These are phyloP conservation scores for Lacerta viridis DNA, from an alignment of 2,797 vertebrate species.

Conservation along the genomic window DNA sequence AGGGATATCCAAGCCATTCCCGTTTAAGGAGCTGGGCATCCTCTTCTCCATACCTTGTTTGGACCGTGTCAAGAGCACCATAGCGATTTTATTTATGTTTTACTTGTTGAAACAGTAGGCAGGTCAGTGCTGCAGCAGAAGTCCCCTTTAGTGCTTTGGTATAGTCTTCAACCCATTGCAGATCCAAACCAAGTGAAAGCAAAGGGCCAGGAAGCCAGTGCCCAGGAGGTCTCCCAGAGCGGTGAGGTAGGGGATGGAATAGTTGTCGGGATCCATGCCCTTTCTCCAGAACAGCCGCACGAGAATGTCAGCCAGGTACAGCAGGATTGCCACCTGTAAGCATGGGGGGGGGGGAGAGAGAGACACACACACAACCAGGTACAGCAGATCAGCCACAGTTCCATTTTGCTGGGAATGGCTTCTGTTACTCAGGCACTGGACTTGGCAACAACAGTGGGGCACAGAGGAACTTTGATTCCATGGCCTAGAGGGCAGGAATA, in stretches of 20 bases:
- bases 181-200: slow-evolving; percentile 85
- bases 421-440: background rate
- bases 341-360: background rate
- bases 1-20: slow-evolving; percentile 30
- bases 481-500: background rate
- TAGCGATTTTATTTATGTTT: rapidly evolving
- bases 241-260: slow-evolving; percentile 97
- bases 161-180: slow-evolving; percentile 73
- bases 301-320: slow-evolving; percentile 91
- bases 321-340: slow-evolving; percentile 89
- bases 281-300: slow-evolving; percentile 91
- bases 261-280: slow-evolving; percentile 93
- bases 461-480: background rate
- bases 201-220: slow-evolving; percentile 90
- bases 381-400: rapidly evolving
- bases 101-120: background rate
- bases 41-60: background rate
- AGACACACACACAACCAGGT: background rate
- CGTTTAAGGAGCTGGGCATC: background rate
- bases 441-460: background rate
- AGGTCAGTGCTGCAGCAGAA: rapidly evolving
- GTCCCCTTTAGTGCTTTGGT: slow-evolving; percentile 62
- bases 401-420: background rate
- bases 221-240: slow-evolving; percentile 95
- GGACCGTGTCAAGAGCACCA: slow-evolving; percentile 48